These are phyloP conservation scores for Cyanoramphus novaezelandiae DNA, from an alignment of 2,113 vertebrate species.

Conservation along the genomic window DNA sequence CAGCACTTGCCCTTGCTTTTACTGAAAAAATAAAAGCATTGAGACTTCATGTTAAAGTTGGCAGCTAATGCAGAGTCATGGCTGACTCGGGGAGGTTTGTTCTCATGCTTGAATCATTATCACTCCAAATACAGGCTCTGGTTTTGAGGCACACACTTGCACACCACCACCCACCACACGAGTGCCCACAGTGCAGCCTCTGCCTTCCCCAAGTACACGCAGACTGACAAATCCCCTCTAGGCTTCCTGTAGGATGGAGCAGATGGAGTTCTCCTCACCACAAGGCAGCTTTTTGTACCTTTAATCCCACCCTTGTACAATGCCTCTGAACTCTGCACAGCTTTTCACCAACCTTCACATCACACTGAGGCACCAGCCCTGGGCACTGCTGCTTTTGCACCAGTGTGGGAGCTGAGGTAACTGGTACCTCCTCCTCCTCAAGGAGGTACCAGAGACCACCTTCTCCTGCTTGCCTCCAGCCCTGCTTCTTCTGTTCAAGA, in stretches of 20 bases:
- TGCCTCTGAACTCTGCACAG: background rate
- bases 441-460: background rate
- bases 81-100: background rate
- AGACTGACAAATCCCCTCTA: background rate
- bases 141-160: rapidly evolving
- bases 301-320: background rate
- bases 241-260: background rate
- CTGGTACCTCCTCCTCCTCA: background rate
- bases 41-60: background rate
- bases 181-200: background rate
- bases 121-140: background rate
- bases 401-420: background rate
- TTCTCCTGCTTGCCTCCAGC: background rate
- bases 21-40: background rate
- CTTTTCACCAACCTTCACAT: background rate
- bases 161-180: background rate
- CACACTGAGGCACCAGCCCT: background rate
- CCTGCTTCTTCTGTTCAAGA: background rate
- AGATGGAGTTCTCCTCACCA: background rate
- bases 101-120: background rate
- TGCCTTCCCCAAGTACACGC: rapidly evolving
- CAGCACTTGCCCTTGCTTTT: background rate
- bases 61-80: background rate
- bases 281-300: background rate
- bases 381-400: background rate